Evolutionary conservation across 2,113 vertebrate genomes (phyloP).

Genomic region (Morphnarchus princeps): DNA sequence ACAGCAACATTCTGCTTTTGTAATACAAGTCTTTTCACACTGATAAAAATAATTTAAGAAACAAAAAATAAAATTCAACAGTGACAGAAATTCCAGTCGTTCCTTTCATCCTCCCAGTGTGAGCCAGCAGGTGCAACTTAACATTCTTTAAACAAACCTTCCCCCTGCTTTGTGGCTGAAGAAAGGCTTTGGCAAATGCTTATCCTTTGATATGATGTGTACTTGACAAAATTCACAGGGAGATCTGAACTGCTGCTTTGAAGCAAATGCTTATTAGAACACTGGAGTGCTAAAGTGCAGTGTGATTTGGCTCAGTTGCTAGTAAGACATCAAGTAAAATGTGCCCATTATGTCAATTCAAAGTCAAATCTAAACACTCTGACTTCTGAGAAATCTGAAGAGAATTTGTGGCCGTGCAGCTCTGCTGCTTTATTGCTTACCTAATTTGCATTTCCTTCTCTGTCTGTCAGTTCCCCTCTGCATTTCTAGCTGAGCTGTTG

Average conservation of each 20-base stretch:
- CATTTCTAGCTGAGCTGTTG: not conserved
- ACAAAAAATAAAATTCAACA: conserved; percentile 67
- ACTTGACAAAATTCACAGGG: conserved; percentile 76
- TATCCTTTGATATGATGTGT: conserved; percentile 74
- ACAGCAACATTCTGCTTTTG: conserved; percentile 53
- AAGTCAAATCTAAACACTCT: conserved; percentile 57
- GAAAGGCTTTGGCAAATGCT: conserved; percentile 73
- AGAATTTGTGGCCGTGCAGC: conserved; percentile 33
- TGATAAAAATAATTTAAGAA: conserved; percentile 64
- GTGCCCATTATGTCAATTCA: conserved; percentile 59
- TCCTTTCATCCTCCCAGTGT: conserved; percentile 69
- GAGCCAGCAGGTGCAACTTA: conserved; percentile 64
- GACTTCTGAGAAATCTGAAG: conserved; percentile 36
- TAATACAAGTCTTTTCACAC: conserved; percentile 57
- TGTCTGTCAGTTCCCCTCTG: not conserved
- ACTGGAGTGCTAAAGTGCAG: conserved; percentile 63
- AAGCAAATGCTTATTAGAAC: conserved; percentile 76
- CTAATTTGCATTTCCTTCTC: conserved; percentile 55
- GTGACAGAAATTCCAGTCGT: conserved; percentile 62
- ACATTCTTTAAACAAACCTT: conserved; percentile 75
- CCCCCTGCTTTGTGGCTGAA: conserved; percentile 63
- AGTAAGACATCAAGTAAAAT: conserved; percentile 41
- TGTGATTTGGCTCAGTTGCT: conserved; percentile 63
- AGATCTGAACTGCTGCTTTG: conserved; percentile 70
- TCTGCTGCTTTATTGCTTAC: conserved; percentile 16